phyloP scores from a whole-genome alignment of 2,113 vertebrate genomes.

The Trichomycterus rosablanca region DNA sequence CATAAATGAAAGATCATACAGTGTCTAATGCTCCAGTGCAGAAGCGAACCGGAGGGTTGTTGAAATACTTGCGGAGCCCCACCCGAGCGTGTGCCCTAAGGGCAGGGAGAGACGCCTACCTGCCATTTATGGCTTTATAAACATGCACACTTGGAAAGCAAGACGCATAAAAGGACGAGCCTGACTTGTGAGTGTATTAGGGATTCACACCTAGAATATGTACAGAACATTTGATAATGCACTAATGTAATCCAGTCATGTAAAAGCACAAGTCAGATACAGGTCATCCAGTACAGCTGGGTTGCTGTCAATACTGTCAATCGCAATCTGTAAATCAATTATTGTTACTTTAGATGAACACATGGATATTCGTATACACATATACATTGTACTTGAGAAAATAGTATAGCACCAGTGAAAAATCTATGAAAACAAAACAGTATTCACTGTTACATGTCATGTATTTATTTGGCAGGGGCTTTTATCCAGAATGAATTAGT shows the following conservation, averaged over 20 bases:
- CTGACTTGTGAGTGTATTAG: background rate
- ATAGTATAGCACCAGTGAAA: too few species aligned
- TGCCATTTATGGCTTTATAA: slow-evolving; percentile 41
- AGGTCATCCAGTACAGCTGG: too few species aligned
- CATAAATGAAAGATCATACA: background rate
- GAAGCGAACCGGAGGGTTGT: slow-evolving; percentile 39
- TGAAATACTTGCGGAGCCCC: slow-evolving; percentile 67
- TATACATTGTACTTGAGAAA: too few species aligned
- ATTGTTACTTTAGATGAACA: too few species aligned
- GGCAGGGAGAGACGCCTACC: slow-evolving; percentile 66
- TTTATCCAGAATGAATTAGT: too few species aligned
- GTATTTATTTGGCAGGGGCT: too few species aligned
- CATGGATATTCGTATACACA: too few species aligned
- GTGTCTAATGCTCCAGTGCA: slow-evolving; percentile 14
- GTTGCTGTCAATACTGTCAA: too few species aligned
- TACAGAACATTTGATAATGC: background rate
- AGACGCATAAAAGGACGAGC: slow-evolving; percentile 1
- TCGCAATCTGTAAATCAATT: too few species aligned
- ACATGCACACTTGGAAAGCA: slow-evolving; percentile 33
- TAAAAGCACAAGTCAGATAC: too few species aligned
- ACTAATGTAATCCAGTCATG: background rate
- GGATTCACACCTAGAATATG: slow-evolving; percentile 1
- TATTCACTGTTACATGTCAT: too few species aligned
- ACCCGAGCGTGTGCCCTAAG: slow-evolving; percentile 60
- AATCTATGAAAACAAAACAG: too few species aligned